phyloP scores from a whole-genome alignment of 2,888 invertebrate species.

The Tridacna gigas region DNA sequence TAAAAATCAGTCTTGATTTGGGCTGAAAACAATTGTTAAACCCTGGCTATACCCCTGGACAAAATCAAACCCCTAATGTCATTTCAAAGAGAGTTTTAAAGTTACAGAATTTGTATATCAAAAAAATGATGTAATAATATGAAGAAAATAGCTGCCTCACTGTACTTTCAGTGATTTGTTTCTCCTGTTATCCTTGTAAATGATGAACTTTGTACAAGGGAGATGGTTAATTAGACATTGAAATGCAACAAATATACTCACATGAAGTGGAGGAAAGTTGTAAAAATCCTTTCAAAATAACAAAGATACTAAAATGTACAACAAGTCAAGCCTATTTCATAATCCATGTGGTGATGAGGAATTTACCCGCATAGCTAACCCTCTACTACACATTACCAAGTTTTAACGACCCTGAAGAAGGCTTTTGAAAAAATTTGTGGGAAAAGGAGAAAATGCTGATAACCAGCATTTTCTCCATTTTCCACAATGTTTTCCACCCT shows the following conservation, averaged over 20 bases:
- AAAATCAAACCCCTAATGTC: too few species aligned
- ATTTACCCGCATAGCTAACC: not conserved
- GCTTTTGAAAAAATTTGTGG: not conserved
- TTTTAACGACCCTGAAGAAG: not conserved
- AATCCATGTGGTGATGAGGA: too few species aligned
- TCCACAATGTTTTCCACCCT: not conserved
- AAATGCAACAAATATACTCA: conserved; percentile 31
- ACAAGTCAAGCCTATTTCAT: not conserved
- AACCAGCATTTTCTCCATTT: not conserved
- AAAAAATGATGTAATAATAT: too few species aligned
- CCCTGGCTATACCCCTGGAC: too few species aligned
- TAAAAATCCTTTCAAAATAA: conserved; percentile 56
- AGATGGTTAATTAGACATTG: not conserved
- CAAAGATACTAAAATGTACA: not conserved
- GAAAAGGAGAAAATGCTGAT: not conserved
- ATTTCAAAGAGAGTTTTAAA: too few species aligned
- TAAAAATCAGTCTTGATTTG: too few species aligned
- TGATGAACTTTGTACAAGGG: too few species aligned
- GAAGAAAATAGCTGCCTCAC: too few species aligned
- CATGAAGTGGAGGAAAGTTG: conserved; percentile 59
- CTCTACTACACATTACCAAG: not conserved
- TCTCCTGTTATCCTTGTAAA: too few species aligned
- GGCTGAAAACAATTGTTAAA: too few species aligned
- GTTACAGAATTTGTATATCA: too few species aligned
- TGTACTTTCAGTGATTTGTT: too few species aligned